Evolutionary conservation across 1,140 invertebrate species (phyloP).

Genomic region (Thrips palmi): DNA sequence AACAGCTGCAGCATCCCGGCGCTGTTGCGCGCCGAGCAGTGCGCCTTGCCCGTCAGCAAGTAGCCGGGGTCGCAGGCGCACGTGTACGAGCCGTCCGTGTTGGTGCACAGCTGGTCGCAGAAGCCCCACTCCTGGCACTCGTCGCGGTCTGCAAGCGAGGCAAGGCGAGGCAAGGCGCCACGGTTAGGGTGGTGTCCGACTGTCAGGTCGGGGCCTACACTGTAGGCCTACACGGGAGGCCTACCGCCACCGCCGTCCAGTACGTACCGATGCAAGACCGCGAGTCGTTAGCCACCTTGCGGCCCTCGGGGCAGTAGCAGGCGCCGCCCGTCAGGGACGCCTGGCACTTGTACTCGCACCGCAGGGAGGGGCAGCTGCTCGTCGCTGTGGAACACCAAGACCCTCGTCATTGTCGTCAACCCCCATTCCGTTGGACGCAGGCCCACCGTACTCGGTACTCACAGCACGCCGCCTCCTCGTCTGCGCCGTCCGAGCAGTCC

Average conservation of each 20-base stretch:
- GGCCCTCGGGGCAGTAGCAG: conserved; percentile 72
- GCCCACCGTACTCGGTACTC: conserved; percentile 26
- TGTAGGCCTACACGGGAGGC: background rate
- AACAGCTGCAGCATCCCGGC: conserved; percentile 42
- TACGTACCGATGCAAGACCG: conserved; percentile 58
- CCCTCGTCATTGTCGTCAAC: conserved; percentile 6
- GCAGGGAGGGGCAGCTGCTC: conserved; percentile 52
- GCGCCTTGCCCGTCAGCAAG: conserved; percentile 37
- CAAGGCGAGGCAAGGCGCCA: too few species aligned
- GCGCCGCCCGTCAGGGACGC: conserved; percentile 73
- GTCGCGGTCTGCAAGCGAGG: conserved; percentile 64
- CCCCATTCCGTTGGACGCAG: conserved; percentile 1
- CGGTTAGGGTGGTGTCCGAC: background rate
- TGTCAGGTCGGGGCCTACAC: background rate
- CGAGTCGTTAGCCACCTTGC: conserved; percentile 54
- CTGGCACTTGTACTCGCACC: conserved; percentile 79
- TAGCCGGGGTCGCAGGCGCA: conserved; percentile 76
- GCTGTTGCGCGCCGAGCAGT: conserved; percentile 39
- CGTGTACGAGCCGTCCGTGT: conserved; percentile 60
- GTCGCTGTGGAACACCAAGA: conserved; percentile 35
- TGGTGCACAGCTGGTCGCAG: conserved; percentile 86
- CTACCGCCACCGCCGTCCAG: background rate
- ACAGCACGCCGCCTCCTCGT: conserved; percentile 80
- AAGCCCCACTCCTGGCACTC: conserved; percentile 90
- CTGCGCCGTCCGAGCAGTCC: conserved; percentile 79